Conservation (phyloP, 2,797 vertebrate genomes). For the Artibeus jamaicensis region DNA sequence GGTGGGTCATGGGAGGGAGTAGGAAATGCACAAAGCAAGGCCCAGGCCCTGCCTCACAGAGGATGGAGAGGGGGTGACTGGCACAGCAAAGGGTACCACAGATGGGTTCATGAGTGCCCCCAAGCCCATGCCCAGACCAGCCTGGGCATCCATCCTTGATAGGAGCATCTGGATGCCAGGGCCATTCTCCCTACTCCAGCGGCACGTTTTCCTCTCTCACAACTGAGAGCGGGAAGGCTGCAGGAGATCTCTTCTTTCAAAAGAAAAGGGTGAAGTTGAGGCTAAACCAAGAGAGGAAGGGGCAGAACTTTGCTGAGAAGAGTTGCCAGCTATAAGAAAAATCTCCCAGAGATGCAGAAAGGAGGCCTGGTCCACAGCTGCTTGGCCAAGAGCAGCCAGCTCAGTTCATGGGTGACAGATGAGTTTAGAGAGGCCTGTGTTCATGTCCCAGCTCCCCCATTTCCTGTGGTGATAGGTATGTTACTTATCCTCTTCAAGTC, state of each 20-base stretch:
- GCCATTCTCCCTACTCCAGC: no score
- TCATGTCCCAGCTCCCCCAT: not conserved
- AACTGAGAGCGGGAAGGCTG: not conserved
- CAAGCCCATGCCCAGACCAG: no score
- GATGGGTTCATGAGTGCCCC: not conserved
- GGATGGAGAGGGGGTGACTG: not conserved
- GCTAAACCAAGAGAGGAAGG: slow-evolving; percentile 12
- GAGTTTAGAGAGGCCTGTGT: not conserved
- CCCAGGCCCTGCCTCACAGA: not conserved
- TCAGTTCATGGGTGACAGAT: not conserved
- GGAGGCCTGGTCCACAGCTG: not conserved
- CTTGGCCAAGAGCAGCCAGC: not conserved
- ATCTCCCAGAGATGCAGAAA: not conserved
- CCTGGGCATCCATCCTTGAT: fast-evolving
- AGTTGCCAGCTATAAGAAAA: not conserved
- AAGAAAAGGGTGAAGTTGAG: not conserved
- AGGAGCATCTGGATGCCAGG: not conserved
- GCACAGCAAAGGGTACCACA: not conserved
- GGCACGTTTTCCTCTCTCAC: not conserved
- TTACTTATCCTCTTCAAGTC: not conserved
- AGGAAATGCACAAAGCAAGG: not conserved
- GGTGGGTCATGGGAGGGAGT: not conserved
- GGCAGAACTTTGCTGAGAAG: not conserved
- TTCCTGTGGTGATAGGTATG: not conserved
- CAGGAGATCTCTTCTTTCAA: not conserved